Base-by-base conservation (phyloP, 2,113 vertebrate genomes). In the Euleptes europaea region DNA sequence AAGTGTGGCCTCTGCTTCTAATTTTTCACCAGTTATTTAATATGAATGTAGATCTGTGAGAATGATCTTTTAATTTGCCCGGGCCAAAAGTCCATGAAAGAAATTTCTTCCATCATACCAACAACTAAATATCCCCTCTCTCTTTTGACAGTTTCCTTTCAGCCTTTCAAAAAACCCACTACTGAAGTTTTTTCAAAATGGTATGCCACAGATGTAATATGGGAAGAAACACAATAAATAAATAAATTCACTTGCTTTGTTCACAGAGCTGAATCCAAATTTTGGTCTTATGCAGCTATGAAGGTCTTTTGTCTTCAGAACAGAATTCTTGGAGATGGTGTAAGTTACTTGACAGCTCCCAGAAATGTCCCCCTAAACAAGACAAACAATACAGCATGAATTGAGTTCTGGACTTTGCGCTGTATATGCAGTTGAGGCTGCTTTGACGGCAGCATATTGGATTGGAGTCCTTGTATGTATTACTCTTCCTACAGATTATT, bases 281-380 rank as follows among this genome's bases (percentile, higher is more conserved):
- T 70, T 60, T 0, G 78, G 66, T 38, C 77, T 91, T 23, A 78
- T 49, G 51, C 95, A 96, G 87, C 90, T 94, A 17, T 80, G 86
- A 13, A 96, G 85, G 76, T 95, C 92, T 88, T 95, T 96, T 1
- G 57, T 88, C 93, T 96, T 96, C 0, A 21, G 83, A 69, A 94
- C 31, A 63, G 92, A 91, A 33, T 91, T 67, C 70, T 94, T 82
- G 70, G 90, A 93, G 21, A 89, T 0, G 0, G 65, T 0, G 1
- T 96, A 96, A 0, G 87, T 92, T 82, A 95, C 95, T 42, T 51
- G 83, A 84, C 95, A 96, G 84, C 70, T 95, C 10, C 95, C 95
- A 0, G 94, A 94, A 67, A 74, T 28, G 0, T 96, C 95, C 57
- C 95, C 93, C 95, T 96, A 86, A 84, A 94, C 86, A 33, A 87